phyloP scores from a whole-genome alignment of 2,888 invertebrate genomes.

The Conomelus anceps region DNA sequence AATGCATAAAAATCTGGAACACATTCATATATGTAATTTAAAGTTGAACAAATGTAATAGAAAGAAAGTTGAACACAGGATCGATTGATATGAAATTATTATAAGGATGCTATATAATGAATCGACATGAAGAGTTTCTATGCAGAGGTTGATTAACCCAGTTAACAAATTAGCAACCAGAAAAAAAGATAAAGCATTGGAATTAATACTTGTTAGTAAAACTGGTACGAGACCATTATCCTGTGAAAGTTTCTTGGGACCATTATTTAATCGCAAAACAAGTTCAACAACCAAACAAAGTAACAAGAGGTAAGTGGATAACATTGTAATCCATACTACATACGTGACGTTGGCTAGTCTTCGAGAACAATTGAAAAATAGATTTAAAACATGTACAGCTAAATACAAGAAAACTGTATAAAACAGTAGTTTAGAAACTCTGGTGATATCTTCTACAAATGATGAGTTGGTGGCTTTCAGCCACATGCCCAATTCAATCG shows the following conservation, averaged over 20 bases:
- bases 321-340: slow-evolving; percentile 64
- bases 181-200: slow-evolving; percentile 18
- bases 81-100: slow-evolving; percentile 5
- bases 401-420: slow-evolving; percentile 43
- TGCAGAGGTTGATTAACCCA: slow-evolving; percentile 14
- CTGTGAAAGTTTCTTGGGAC: neutral
- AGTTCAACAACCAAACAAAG: slow-evolving; percentile 53
- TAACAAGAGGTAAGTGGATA: slow-evolving; percentile 51
- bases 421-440: slow-evolving; percentile 29
- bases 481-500: slow-evolving; percentile 57
- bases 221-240: slow-evolving; percentile 42
- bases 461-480: slow-evolving; percentile 35
- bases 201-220: slow-evolving; percentile 62
- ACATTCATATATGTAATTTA: neutral
- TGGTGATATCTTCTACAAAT: slow-evolving; percentile 34
- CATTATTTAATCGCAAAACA: slow-evolving; percentile 39
- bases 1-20: neutral
- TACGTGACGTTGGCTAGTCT: slow-evolving; percentile 79
- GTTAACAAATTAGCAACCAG: slow-evolving; percentile 18
- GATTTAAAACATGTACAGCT: slow-evolving; percentile 45
- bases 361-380: slow-evolving; percentile 60
- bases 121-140: slow-evolving; percentile 14
- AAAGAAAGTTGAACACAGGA: slow-evolving; percentile 9
- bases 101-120: slow-evolving; percentile 12
- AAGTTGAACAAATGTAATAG: neutral